phyloP scores from a whole-genome alignment of 64 coral and sea anemone species.

The Porites australiensis region DNA sequence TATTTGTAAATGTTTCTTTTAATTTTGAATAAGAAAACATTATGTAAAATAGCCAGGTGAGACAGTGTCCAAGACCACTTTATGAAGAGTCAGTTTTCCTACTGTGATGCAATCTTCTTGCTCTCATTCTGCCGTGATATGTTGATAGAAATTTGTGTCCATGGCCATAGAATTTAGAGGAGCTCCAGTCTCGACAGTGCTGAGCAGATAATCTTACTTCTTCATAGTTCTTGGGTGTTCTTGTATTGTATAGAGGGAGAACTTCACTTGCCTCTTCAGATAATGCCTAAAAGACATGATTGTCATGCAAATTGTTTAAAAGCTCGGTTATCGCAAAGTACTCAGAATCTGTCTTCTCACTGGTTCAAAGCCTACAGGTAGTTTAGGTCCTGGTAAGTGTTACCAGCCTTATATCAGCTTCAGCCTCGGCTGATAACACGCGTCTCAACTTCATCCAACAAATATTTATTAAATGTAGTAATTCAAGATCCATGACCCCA shows the following conservation, averaged over 20 bases:
- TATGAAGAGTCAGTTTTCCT: background rate
- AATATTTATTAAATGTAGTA: too few relatives aligned
- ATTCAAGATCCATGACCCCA: too few relatives aligned
- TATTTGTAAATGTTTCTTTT: too few relatives aligned
- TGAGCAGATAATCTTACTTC: constrained; percentile 75
- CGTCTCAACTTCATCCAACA: too few relatives aligned
- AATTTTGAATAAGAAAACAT: too few relatives aligned
- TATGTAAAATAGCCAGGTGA: too few relatives aligned
- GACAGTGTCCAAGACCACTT: background rate
- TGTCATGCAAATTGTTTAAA: background rate
- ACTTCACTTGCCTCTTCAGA: constrained; percentile 84
- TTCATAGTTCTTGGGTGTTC: constrained; percentile 82
- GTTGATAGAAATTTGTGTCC: constrained; percentile 67
- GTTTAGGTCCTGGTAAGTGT: too few relatives aligned
- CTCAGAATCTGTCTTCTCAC: too few relatives aligned
- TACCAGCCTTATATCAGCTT: too few relatives aligned
- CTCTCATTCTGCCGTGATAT: constrained; percentile 17
- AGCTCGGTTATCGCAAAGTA: background rate
- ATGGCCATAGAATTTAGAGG: constrained; percentile 75
- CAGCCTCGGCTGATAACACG: too few relatives aligned
- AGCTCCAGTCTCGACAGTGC: constrained; percentile 78
- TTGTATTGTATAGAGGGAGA: constrained; percentile 71
- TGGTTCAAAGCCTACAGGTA: too few relatives aligned
- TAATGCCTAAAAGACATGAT: constrained; percentile 42
- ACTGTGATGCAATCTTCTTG: background rate